Percentiles rank a stretch among this genome's conserved stretches.
These are phyloP conservation scores for Dipodomys merriami DNA, from an alignment of 2,113 vertebrate species.

Conservation along the genomic window DNA sequence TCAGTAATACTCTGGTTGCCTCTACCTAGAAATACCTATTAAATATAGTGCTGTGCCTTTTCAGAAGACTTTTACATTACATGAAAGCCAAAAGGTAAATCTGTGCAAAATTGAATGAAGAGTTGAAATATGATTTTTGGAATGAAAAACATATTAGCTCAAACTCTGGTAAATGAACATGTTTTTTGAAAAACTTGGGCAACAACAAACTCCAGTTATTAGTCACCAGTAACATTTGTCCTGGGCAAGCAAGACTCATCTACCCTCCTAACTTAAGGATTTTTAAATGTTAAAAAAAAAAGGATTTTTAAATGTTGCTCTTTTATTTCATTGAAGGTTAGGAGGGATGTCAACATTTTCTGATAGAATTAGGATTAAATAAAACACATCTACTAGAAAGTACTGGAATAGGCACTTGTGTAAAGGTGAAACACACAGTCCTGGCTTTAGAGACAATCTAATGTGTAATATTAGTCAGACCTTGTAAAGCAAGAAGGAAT, in stretches of 20 bases:
- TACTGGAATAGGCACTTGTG: background rate
- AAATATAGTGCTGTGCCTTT: constrained; percentile 8
- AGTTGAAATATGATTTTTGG: constrained; percentile 64
- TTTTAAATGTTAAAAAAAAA: constrained; percentile 30
- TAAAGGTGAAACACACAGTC: constrained; percentile 6
- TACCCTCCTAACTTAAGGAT: background rate
- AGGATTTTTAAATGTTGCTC: constrained; percentile 25
- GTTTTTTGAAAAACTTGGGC: constrained; percentile 11
- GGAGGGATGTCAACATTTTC: constrained; percentile 39
- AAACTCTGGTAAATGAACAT: constrained; percentile 57
- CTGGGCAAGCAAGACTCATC: background rate
- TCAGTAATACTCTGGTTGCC: constrained; percentile 59
- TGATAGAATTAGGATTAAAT: constrained; percentile 37
- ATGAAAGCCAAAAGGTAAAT: constrained; percentile 69
- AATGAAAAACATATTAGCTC: constrained; percentile 62
- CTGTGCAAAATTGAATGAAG: constrained; percentile 73
- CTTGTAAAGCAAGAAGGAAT: background rate
- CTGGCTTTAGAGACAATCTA: background rate
- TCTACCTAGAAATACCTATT: constrained; percentile 51
- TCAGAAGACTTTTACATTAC: constrained; percentile 77
- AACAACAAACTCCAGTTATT: constrained; percentile 18
- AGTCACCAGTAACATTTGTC: constrained; percentile 18
- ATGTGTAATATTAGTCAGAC: background rate
- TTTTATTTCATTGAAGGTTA: constrained; percentile 27
- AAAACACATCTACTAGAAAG: constrained; percentile 25